Conservation (phyloP, 2,113 vertebrate genomes). For the Phylloscopus trochilus region DNA sequence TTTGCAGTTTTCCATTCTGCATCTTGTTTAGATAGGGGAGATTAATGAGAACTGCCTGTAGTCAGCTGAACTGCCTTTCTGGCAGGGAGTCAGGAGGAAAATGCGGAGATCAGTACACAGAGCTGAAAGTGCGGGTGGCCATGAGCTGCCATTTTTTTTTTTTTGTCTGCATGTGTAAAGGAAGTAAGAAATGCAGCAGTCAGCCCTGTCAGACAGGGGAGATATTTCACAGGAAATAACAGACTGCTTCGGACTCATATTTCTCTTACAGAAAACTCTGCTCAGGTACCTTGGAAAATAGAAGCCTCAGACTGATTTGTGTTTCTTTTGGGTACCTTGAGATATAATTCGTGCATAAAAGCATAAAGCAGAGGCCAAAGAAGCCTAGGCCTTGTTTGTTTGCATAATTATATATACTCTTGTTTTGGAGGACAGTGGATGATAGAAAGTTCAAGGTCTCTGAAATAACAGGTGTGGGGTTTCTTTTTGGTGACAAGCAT, state of each 20-base stretch:
- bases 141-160: background rate
- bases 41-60: conserved; percentile 22
- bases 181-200: conserved; percentile 27
- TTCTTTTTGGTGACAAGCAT: background rate
- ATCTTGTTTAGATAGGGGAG: conserved; percentile 17
- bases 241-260: background rate
- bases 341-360: background rate
- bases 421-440: background rate
- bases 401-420: background rate
- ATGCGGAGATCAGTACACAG: conserved; percentile 21
- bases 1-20: background rate
- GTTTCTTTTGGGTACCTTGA: background rate
- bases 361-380: background rate
- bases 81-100: conserved; percentile 16
- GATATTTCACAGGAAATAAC: conserved; percentile 37
- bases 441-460: background rate
- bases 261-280: background rate
- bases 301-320: background rate
- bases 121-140: background rate
- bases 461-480: background rate
- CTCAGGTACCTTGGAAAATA: background rate
- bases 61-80: conserved; percentile 24
- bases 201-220: conserved; percentile 12
- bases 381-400: background rate
- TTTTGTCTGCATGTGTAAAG: background rate